Base-by-base conservation (phyloP, 2,113 vertebrate species). In the Cavia porcellus region DNA sequence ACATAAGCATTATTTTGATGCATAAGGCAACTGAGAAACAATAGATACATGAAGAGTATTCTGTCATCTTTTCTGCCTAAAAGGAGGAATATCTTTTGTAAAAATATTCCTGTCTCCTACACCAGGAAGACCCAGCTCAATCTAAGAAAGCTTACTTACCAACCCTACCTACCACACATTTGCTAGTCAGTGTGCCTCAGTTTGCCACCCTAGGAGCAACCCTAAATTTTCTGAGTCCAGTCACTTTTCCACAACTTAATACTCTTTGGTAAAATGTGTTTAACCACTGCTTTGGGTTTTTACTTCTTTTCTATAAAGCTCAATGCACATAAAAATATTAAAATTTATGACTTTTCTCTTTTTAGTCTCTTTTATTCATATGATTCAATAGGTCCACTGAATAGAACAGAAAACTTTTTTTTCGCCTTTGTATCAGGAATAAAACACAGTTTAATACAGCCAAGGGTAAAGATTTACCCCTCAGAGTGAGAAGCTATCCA, bases 21-120 rank as follows among this genome's bases (percentile, higher is more conserved):
- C 42, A 64, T 52, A 77, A 59, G 42, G 38, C 30, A 94, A 92
- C 59, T 92, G 45, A 79, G 52, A 96, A 92, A 55, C 24, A 92
- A 61, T 14, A 50, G 28, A 85, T 9, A 45, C 13, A 85, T 20
- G 22, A 68, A 92, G 59, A 89, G 32, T 22, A 47, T 80, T 91
- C 57, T 75, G 35, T 9, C 13, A n/a, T 45, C 19, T 25, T 64
- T 87, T 66, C 47, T 55, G 22, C 30, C 57, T 64, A 47, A 82
- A n/a, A 59, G 32, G 30, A 87, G 55, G 55, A 11, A 66, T 82
- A 79, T 45, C 64, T 42, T 14, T 77, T 90, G 22, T 61, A 86
- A 95, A 52, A 32, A 35, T 74, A 45, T 61, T 42, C 8, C 25
- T 35, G 3, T 83, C 35, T 38, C 35, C 57, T 10, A 55, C 13